Evolutionary conservation across 2,113 vertebrate genomes (phyloP).

Genomic region (Calyptomena viridis): DNA sequence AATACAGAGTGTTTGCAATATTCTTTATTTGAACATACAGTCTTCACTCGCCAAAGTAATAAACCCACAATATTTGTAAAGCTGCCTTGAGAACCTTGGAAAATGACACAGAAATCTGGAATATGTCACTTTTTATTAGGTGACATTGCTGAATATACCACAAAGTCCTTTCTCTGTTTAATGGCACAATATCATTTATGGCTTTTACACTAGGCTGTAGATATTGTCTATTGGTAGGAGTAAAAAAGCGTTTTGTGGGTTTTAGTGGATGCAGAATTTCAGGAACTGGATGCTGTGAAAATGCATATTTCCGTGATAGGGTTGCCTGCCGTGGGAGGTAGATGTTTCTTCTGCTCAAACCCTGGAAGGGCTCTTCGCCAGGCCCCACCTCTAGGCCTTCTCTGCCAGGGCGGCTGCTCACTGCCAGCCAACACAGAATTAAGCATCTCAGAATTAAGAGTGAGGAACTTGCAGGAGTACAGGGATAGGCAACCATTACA

Average conservation of each 20-base stretch:
- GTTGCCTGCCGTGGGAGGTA: neutral
- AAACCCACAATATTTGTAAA: neutral
- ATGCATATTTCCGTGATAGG: neutral
- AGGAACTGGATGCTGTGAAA: neutral
- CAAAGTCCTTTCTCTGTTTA: neutral
- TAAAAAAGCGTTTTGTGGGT: neutral
- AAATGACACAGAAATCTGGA: neutral
- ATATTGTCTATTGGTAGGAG: neutral
- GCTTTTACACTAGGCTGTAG: neutral
- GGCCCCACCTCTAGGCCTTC: accelerated
- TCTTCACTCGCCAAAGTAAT: slow-evolving; percentile 1
- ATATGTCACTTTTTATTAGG: slow-evolving; percentile 11
- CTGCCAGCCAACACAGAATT: neutral
- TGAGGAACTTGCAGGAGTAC: accelerated
- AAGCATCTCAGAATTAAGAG: neutral
- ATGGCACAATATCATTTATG: neutral
- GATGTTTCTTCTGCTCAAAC: neutral
- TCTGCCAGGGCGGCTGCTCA: neutral
- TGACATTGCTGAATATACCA: neutral
- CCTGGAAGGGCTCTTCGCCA: neutral
- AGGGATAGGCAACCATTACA: accelerated
- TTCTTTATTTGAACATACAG: neutral
- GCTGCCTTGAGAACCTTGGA: neutral
- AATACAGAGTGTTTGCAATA: neutral
- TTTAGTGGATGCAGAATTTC: neutral